phyloP scores from a whole-genome alignment of 2,888 invertebrate species.

The Cinara cedri region DNA sequence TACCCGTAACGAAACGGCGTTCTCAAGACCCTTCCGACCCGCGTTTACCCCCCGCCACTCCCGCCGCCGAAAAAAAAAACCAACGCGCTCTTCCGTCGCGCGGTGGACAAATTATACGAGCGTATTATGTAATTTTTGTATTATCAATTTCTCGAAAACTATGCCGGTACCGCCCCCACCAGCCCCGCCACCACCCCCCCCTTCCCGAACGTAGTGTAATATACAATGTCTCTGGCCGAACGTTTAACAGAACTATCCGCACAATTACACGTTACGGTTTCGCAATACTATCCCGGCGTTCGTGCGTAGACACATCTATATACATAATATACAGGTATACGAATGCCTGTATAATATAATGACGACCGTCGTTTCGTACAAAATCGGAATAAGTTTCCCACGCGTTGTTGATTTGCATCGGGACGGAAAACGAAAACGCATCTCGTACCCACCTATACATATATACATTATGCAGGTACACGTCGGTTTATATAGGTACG shows the following conservation, averaged over 20 bases:
- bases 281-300: slow-evolving; percentile 38
- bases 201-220: too few relatives aligned
- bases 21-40: slow-evolving; percentile 44
- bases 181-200: too few relatives aligned
- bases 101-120: slow-evolving; percentile 44
- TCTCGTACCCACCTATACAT: background rate
- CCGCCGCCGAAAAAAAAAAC: background rate
- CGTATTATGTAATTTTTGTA: slow-evolving; percentile 50
- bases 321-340: too few relatives aligned
- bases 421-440: slow-evolving; percentile 46
- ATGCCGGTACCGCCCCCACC: slow-evolving; percentile 49
- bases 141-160: slow-evolving; percentile 55
- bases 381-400: slow-evolving; percentile 55
- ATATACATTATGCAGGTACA: slow-evolving; percentile 1
- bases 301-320: slow-evolving; percentile 13
- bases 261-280: slow-evolving; percentile 55
- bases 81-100: background rate
- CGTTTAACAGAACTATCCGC: slow-evolving; percentile 43
- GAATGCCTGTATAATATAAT: too few relatives aligned
- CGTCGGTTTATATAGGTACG: background rate
- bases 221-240: too few relatives aligned
- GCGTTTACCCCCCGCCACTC: background rate
- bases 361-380: slow-evolving; percentile 36
- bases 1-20: slow-evolving; percentile 7
- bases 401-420: slow-evolving; percentile 53